Evolutionary conservation across 2,888 invertebrate genomes (phyloP).

Genomic region (Tachystola acroxantha): DNA sequence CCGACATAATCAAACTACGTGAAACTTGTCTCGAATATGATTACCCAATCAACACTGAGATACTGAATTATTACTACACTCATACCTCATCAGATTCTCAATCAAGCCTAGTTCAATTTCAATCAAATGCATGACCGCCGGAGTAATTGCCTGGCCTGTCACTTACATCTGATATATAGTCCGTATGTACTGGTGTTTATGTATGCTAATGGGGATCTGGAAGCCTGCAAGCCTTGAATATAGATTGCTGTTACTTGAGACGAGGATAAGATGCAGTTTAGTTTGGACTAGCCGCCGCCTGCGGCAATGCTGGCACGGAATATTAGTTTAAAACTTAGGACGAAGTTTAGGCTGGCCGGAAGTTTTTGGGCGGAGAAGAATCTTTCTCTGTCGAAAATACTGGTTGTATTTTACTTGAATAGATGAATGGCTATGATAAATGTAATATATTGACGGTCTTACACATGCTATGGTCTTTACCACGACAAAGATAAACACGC

Average conservation of each 20-base stretch:
- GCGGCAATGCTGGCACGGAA: neutral
- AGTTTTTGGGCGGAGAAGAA: too few relatives aligned
- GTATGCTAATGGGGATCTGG: slow-evolving; percentile 31
- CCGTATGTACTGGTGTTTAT: slow-evolving; percentile 17
- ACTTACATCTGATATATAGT: slow-evolving; percentile 27
- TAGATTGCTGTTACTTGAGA: slow-evolving; percentile 31
- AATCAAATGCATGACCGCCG: slow-evolving; percentile 40
- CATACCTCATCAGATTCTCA: slow-evolving; percentile 33
- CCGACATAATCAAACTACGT: too few relatives aligned
- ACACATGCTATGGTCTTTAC: too few relatives aligned
- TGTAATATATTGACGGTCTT: too few relatives aligned
- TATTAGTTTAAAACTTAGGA: neutral
- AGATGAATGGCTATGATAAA: too few relatives aligned
- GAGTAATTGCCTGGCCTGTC: slow-evolving; percentile 39
- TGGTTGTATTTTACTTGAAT: too few relatives aligned
- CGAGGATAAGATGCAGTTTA: slow-evolving; percentile 24
- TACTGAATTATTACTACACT: neutral
- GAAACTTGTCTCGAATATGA: too few relatives aligned
- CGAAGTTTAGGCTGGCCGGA: too few relatives aligned
- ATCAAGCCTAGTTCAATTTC: slow-evolving; percentile 48
- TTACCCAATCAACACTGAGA: neutral
- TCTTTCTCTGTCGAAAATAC: too few relatives aligned
- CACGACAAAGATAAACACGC: too few relatives aligned
- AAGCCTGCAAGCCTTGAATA: slow-evolving; percentile 30
- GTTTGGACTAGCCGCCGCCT: slow-evolving; percentile 15